These are phyloP conservation scores for Phaenicophaeus curvirostris DNA, from an alignment of 2,797 vertebrate species.

Conservation along the genomic window DNA sequence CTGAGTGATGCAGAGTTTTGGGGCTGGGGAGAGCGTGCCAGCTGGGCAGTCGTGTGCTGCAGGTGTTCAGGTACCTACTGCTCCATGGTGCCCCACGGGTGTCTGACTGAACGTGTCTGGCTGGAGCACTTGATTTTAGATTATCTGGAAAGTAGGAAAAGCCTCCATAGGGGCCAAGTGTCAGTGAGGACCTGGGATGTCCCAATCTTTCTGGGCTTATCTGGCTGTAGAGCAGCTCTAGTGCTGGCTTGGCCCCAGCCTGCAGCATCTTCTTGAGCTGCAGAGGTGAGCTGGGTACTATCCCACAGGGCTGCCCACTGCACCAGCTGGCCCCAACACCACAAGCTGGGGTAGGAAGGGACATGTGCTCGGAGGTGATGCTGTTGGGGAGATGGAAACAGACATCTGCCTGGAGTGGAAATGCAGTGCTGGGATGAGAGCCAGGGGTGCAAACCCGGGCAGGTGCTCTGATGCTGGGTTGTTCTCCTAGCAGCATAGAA, in stretches of 20 bases:
- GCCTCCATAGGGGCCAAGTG: neutral
- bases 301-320: neutral
- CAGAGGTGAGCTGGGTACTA: neutral
- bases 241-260: neutral
- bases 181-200: neutral
- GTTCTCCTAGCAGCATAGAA: neutral
- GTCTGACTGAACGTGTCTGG: neutral
- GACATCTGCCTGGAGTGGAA: neutral
- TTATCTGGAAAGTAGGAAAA: constrained; percentile 6
- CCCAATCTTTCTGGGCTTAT: rapidly evolving
- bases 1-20: neutral
- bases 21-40: neutral
- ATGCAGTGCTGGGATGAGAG: rapidly evolving
- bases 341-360: neutral
- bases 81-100: neutral
- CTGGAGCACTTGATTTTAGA: neutral
- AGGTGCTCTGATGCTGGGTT: neutral
- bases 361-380: neutral
- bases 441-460: neutral
- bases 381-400: rapidly evolving
- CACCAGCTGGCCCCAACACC: rapidly evolving
- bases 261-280: neutral
- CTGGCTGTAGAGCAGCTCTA: neutral
- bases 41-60: neutral
- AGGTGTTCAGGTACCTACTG: neutral